Conservation (phyloP, 2,797 vertebrate species). For the Babyrousa celebensis region DNA sequence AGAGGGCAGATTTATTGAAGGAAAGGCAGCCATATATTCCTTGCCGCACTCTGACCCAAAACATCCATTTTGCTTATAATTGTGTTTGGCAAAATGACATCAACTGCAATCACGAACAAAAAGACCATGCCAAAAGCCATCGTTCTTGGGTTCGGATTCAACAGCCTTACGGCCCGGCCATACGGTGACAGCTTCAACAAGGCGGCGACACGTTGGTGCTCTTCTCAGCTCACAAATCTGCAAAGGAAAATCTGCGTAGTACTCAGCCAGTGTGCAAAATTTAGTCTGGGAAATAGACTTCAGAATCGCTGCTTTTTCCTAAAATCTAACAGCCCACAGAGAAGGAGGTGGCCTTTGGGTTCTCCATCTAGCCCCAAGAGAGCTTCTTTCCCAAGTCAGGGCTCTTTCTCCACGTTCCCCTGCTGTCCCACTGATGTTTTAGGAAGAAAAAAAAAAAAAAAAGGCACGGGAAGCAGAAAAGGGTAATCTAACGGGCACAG, state of each 20-base stretch:
- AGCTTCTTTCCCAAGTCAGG: not conserved
- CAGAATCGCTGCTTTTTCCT: not conserved
- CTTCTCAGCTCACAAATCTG: conserved; percentile 80
- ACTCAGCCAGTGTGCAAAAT: not conserved
- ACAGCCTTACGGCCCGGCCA: conserved; percentile 90
- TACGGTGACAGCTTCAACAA: conserved; percentile 85
- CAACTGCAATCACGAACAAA: conserved; percentile 94
- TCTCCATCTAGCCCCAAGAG: not conserved
- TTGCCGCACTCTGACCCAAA: conserved; percentile 94
- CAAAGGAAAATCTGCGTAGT: conserved; percentile 48
- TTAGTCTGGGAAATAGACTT: not conserved
- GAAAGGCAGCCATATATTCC: conserved; percentile 97
- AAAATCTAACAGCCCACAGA: conserved; percentile 49
- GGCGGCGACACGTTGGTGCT: conserved; percentile 74
- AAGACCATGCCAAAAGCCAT: conserved; percentile 93
- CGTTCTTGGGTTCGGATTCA: conserved; percentile 92
- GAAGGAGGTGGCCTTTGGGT: not conserved
- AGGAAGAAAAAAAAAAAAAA: not conserved
- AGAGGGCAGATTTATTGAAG: conserved; percentile 97
- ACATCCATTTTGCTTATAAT: conserved; percentile 97
- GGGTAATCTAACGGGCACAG: not conserved
- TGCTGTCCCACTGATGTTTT: not conserved
- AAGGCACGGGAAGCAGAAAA: not conserved
- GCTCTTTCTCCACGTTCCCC: too few species aligned
- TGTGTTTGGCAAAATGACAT: conserved; percentile 98